phyloP scores from a whole-genome alignment of 2,797 vertebrate genomes.

The Cichlasoma orientale region DNA sequence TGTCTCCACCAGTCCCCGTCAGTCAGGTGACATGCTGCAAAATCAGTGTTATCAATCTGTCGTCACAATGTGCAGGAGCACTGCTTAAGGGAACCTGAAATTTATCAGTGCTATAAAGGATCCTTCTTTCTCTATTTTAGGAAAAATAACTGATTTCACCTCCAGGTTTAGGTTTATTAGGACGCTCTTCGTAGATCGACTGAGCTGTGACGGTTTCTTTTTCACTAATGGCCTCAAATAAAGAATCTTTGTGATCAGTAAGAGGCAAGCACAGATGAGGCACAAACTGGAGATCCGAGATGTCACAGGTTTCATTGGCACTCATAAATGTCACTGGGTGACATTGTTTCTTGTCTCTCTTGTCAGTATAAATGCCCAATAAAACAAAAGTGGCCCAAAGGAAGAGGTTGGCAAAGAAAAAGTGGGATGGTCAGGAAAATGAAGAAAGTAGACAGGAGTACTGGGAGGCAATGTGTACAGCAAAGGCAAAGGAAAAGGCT shows the following conservation, averaged over 20 bases:
- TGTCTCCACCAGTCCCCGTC: conserved; percentile 69
- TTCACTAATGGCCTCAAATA: conserved; percentile 32
- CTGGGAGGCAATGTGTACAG: neutral
- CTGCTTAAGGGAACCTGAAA: conserved; percentile 26
- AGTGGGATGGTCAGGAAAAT: neutral
- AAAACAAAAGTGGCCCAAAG: conserved; percentile 9
- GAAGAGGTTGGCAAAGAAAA: neutral
- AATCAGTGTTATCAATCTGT: conserved; percentile 74
- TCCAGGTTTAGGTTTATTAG: conserved; percentile 32
- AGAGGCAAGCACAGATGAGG: conserved; percentile 4
- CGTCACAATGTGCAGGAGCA: conserved; percentile 38
- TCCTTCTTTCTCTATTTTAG: neutral
- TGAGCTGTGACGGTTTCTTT: conserved; percentile 11
- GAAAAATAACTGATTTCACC: neutral
- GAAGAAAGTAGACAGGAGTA: neutral
- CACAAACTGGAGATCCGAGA: neutral
- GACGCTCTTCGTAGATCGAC: neutral
- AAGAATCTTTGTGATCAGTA: conserved; percentile 2
- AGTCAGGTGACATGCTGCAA: conserved; percentile 66
- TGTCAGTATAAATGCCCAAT: conserved; percentile 1
- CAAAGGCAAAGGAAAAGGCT: no score
- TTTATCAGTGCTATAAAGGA: conserved; percentile 44
- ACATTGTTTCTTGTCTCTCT: neutral
- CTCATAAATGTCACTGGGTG: conserved; percentile 6
- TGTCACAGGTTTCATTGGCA: conserved; percentile 8